These are phyloP conservation scores for Mythimna impura DNA, from an alignment of 2,888 invertebrate genomes.

Conservation along the genomic window DNA sequence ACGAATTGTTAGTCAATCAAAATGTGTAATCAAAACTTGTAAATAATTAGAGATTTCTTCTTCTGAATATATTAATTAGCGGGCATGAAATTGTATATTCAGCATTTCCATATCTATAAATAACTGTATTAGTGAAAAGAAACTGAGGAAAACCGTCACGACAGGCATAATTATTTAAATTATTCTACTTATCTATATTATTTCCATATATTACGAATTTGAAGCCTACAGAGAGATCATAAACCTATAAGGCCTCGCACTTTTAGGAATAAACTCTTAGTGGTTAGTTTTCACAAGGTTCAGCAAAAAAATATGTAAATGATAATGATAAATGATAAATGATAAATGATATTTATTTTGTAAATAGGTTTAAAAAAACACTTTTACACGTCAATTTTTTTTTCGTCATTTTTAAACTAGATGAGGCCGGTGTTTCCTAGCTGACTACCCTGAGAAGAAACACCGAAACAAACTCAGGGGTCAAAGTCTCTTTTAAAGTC, in stretches of 20 bases:
- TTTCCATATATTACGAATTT: constrained; percentile 1
- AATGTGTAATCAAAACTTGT: constrained; percentile 23
- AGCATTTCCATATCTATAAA: neutral
- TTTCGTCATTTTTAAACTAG: too few relatives aligned
- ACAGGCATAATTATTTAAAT: neutral
- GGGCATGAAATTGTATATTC: constrained; percentile 11
- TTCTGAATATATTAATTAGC: constrained; percentile 4
- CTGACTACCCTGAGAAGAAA: too few relatives aligned
- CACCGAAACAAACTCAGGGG: too few relatives aligned
- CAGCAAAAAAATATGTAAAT: neutral
- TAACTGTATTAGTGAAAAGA: neutral
- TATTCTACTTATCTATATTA: neutral
- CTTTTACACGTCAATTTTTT: too few relatives aligned
- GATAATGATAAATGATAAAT: too few relatives aligned
- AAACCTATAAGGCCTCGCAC: neutral
- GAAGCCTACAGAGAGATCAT: neutral
- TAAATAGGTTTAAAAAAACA: too few relatives aligned
- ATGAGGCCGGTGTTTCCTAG: too few relatives aligned
- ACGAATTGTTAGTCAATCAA: constrained; percentile 54
- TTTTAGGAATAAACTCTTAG: neutral
- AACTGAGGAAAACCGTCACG: neutral
- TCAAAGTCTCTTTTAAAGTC: too few relatives aligned
- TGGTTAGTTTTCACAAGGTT: neutral
- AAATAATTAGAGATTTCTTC: constrained; percentile 23
- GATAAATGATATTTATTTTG: too few relatives aligned